phyloP scores from a whole-genome alignment of 1,140 invertebrate species.

The Dinoponera quadriceps region DNA sequence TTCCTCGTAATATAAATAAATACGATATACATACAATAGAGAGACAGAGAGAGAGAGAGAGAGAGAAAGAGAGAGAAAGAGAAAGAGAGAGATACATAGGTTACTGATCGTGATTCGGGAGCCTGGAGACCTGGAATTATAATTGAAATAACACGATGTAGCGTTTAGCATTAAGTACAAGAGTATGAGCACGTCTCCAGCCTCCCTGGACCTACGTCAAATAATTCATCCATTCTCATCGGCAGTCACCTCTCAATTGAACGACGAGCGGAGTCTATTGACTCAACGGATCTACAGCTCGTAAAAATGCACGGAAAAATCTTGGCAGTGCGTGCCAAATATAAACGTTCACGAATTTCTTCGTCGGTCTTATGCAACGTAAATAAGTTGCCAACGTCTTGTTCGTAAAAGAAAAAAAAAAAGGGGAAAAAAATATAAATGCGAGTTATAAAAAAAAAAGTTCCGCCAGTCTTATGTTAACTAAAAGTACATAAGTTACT shows the following conservation, averaged over 20 bases:
- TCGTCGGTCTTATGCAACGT: slow-evolving; percentile 25
- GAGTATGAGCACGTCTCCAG: slow-evolving; percentile 71
- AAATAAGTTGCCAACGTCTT: slow-evolving; percentile 5
- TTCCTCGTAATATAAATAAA: slow-evolving; percentile 79
- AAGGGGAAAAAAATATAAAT: slow-evolving; percentile 25
- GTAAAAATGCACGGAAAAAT: slow-evolving; percentile 64
- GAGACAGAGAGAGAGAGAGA: slow-evolving; percentile 59
- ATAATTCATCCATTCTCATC: slow-evolving; percentile 35
- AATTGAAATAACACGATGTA: slow-evolving; percentile 60
- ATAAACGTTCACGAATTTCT: slow-evolving; percentile 47
- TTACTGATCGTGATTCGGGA: slow-evolving; percentile 47
- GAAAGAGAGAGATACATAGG: slow-evolving; percentile 54
- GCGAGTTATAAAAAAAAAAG: slow-evolving; percentile 53
- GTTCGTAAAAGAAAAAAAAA: neutral
- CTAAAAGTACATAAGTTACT: slow-evolving; percentile 45
- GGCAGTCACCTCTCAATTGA: slow-evolving; percentile 34
- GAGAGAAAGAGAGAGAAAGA: too few relatives aligned
- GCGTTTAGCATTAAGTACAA: slow-evolving; percentile 75
- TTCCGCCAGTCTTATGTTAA: slow-evolving; percentile 66
- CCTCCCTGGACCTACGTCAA: slow-evolving; percentile 57
- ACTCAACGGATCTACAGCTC: slow-evolving; percentile 36
- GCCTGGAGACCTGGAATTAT: slow-evolving; percentile 57
- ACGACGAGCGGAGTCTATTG: slow-evolving; percentile 39
- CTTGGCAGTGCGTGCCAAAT: slow-evolving; percentile 71
- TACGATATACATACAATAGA: slow-evolving; percentile 77